Base-by-base conservation (phyloP, 2,113 vertebrate species). In the Micromys minutus region DNA sequence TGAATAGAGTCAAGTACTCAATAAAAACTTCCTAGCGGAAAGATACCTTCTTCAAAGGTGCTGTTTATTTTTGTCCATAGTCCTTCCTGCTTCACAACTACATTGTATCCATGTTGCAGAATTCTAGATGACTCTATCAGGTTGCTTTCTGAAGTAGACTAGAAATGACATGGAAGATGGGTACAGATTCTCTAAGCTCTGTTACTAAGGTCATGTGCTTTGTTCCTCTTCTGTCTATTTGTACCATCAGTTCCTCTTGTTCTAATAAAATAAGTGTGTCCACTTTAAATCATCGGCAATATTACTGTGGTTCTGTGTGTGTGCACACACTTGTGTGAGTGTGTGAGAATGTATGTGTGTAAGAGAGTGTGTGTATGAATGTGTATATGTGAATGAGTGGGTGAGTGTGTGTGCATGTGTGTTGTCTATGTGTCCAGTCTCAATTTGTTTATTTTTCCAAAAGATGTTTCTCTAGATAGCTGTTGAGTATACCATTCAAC, bases 401-500 rank as follows among this genome's bases (percentile, higher is more conserved):
- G 52, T 59, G 39, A 45, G 17, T 21, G 36, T 69, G 34, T 24
- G 47, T 29, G 81, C 57, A 67, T n/a, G 50, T 94, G 90, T 67
- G 21, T 69, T 92, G 86, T 76, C 63, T 16, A 2, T 90, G 42
- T 93, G 57, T 61, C 7, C 52, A 55, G 24, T 75, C 86, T 87
- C 76, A 50, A 83, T 79, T 89, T 95, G 50, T 74, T 95, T 90
- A 4, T 91, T 84, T 96, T 90, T 45, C 36, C 34, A 89, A 77
- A 67, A 24, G 29, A 42, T 87, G 0, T 57, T 90, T 91, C 59
- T 94, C 52, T 93, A 83, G 93, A 65, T 91, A 77, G 21, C 83
- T 96, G 21, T 91, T n/a, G 63, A 95, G 52, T 92, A 50, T 81
- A 26, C 79, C 91, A 90, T 79, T 91, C 90, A 93, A 77, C 65